Base-by-base conservation (phyloP, 1,140 invertebrate genomes). In the Notospermus geniculatus region DNA sequence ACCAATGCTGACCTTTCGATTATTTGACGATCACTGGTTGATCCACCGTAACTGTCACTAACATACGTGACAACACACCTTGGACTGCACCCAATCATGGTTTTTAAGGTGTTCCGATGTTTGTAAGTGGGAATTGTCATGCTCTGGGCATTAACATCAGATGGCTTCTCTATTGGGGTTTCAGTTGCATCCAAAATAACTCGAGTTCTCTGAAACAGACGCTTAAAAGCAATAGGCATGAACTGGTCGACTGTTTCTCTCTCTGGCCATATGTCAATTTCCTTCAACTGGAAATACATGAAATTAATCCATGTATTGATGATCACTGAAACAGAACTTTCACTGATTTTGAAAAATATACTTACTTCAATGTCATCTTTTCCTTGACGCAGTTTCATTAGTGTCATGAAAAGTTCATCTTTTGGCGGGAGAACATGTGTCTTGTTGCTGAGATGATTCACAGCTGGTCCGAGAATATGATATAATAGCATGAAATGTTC, bases 51-150 rank as follows among this genome's bases (percentile, higher is more conserved):
- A 27, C 57, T 19, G 9, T 67, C 61, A n/a, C 25, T 59, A 2
- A 67, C 27, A 62, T 50, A 69, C 17, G 62, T 55, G 13, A 64
- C 30, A 13, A 59, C 22, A 7, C 67, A 57, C 54, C 50, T 55
- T 25, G 65, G 67, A 23, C 53, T 62, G 41, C 53, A 62, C 15
- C 65, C 67, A 27, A 69, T 50, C 43, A 67, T 62, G 5, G 58
- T 43, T 58, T 69, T 69, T 2, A 69, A 17, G 5, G 65, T 67
- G 54, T 69, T 67, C 41, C 46, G 54, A 39, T 67, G 60, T 57
- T 66, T 69, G 41, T 68, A 57, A 27, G 29, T 45, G 4, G 67
- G 66, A 56, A 54, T 66, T 19, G 64, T 69, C 0, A 46, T 43
- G 39, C 17, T 54, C 28, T 66, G 67, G 22, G 22, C 36, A 25